These are phyloP conservation scores for Anadara kagoshimensis DNA, from an alignment of 1,140 invertebrate genomes.

Conservation along the genomic window DNA sequence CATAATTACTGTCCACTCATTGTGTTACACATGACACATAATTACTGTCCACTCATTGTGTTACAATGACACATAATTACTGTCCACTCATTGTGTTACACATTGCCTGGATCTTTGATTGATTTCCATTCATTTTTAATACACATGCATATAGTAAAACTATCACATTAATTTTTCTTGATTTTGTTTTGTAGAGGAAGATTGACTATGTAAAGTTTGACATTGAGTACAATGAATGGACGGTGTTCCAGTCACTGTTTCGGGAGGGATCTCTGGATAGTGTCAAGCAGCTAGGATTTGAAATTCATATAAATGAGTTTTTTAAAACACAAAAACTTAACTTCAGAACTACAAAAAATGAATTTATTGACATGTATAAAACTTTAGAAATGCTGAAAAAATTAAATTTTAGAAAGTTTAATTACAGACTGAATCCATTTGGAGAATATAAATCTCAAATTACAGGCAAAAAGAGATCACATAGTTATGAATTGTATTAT, in stretches of 20 bases:
- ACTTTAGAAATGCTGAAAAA: conserved; percentile 41
- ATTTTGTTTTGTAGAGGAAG: conserved; percentile 31
- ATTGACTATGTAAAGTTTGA: conserved; percentile 62
- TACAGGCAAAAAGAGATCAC: conserved; percentile 37
- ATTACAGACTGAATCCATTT: conserved; percentile 58
- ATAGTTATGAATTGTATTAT: conserved; percentile 60
- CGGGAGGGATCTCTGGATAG: conserved; percentile 46
- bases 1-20: no score
- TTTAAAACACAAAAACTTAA: conserved; percentile 26
- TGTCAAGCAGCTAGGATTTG: conserved; percentile 59
- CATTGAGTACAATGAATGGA: conserved; percentile 59
- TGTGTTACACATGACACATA: no score
- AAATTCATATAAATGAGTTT: conserved; percentile 52
- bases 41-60: no score
- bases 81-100: no score
- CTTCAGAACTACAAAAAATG: conserved; percentile 35
- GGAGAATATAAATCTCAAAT: conserved; percentile 48
- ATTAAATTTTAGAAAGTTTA: conserved; percentile 54
- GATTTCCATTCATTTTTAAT: no score
- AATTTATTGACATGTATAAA: conserved; percentile 54
- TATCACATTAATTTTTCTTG: background rate
- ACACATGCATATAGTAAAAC: background rate
- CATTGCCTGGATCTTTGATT: no score
- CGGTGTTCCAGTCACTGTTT: conserved; percentile 39
- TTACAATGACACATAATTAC: no score